Evolutionary conservation across 2,797 vertebrate genomes (phyloP).

Genomic region (Lophotriccus pileatus): DNA sequence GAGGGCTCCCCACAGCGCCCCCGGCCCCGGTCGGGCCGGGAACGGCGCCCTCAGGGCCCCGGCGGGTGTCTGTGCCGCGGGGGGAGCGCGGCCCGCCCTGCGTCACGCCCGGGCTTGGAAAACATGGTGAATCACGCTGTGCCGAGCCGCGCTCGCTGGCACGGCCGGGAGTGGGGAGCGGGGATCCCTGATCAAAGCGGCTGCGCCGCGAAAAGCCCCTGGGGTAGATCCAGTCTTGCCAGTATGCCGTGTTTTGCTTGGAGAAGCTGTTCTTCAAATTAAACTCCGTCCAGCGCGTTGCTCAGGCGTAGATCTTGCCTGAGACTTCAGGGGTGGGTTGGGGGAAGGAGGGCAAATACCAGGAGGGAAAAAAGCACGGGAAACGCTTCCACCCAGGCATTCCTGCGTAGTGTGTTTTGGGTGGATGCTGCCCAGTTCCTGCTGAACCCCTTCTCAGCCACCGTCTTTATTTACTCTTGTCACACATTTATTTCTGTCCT

Average conservation of each 20-base stretch:
- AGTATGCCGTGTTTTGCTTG: background rate
- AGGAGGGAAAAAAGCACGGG: background rate
- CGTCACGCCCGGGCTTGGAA: background rate
- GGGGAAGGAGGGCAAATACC: background rate
- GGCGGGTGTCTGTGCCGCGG: too few species aligned
- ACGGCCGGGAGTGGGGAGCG: background rate
- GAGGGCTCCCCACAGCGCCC: too few species aligned
- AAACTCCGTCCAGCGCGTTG: background rate
- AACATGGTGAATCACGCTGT: background rate
- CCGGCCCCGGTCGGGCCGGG: too few species aligned
- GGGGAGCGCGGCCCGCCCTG: background rate
- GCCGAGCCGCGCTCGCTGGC: background rate
- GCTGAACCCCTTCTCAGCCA: background rate
- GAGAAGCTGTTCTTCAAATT: background rate
- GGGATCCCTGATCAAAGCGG: background rate
- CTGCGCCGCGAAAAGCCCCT: background rate
- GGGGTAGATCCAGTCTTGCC: background rate
- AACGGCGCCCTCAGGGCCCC: accelerated
- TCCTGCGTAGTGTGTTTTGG: background rate
- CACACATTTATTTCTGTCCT: background rate
- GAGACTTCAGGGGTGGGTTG: background rate
- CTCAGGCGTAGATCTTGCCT: background rate
- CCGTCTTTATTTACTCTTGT: background rate
- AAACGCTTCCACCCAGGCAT: background rate
- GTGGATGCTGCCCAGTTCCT: background rate